phyloP scores from a whole-genome alignment of 53 echinoderm and acorn worm genomes.

The Luidia sarsii region DNA sequence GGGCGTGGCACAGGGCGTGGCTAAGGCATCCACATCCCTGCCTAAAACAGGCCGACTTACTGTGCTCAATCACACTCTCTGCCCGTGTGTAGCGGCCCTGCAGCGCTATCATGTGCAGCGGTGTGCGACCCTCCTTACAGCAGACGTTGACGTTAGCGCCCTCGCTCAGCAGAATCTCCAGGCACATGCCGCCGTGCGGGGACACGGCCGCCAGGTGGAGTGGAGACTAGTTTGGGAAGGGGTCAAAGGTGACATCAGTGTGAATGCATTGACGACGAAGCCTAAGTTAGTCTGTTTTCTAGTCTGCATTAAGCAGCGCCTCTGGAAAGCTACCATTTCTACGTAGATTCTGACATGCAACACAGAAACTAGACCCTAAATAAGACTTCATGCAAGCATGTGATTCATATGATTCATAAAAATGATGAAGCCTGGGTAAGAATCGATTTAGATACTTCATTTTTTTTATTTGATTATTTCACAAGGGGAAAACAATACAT shows the following conservation, averaged over 20 bases:
- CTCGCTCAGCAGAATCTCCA: constrained; percentile 83
- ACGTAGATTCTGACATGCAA: neutral
- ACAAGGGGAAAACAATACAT: too few species aligned
- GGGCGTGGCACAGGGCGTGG: too few species aligned
- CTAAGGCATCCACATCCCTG: too few species aligned
- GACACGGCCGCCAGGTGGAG: constrained; percentile 93
- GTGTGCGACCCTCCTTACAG: constrained; percentile 93
- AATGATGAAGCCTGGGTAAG: too few species aligned
- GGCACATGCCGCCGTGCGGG: constrained; percentile 93
- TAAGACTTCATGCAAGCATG: too few species aligned
- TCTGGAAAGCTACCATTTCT: too few species aligned
- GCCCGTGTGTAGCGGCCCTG: constrained; percentile 93
- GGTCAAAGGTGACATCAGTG: neutral
- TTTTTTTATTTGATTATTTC: too few species aligned
- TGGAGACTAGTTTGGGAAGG: constrained; percentile 63
- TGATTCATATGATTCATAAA: too few species aligned
- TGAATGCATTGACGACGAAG: neutral
- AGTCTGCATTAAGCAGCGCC: neutral
- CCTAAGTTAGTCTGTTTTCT: neutral
- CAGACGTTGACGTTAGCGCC: constrained; percentile 88
- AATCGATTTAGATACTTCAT: too few species aligned
- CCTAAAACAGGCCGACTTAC: too few species aligned
- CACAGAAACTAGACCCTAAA: neutral
- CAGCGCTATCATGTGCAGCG: constrained; percentile 96
- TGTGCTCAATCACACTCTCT: constrained; percentile 86